Percentiles rank a stretch among this genome's conserved stretches.
Evolutionary conservation across 2,113 vertebrate species (phyloP).

Genomic region (Eolophus roseicapilla): DNA sequence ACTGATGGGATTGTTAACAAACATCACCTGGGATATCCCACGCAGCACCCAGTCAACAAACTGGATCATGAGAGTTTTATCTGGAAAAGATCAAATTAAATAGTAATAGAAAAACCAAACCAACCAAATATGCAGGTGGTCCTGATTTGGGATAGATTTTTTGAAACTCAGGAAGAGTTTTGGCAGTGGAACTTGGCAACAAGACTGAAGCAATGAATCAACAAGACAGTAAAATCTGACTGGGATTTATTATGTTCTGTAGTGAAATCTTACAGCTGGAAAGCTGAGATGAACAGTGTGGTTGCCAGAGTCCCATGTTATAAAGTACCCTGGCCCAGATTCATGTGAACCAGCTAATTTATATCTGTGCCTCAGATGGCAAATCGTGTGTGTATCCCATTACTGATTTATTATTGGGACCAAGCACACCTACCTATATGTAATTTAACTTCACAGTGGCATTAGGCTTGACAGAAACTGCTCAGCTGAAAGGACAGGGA

Average conservation of each 20-base stretch:
- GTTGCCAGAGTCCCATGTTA: conserved; percentile 4
- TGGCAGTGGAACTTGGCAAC: conserved; percentile 4
- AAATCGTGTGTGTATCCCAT: neutral
- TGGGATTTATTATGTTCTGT: conserved; percentile 39
- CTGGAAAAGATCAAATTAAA: conserved; percentile 68
- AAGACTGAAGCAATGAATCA: neutral
- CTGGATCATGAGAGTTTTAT: conserved; percentile 85
- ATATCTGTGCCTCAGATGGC: conserved; percentile 19
- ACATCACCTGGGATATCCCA: conserved; percentile 94
- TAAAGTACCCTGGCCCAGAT: neutral
- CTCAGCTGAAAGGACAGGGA: neutral
- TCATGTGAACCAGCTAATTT: conserved; percentile 44
- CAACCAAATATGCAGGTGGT: neutral
- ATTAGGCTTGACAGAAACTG: conserved; percentile 14
- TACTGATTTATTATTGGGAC: conserved; percentile 24
- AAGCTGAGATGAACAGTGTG: conserved; percentile 8
- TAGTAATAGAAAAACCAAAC: neutral
- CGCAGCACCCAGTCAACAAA: conserved; percentile 92
- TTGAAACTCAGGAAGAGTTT: neutral
- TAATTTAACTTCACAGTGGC: conserved; percentile 37
- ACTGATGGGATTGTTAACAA: conserved; percentile 94
- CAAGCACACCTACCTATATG: neutral
- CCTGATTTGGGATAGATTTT: neutral
- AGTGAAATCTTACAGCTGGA: conserved; percentile 31
- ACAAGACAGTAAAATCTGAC: conserved; percentile 25